Percentiles rank a stretch among this genome's conserved stretches.
These are phyloP conservation scores for Malachius bipustulatus DNA, from an alignment of 2,888 invertebrate genomes.

Conservation along the genomic window DNA sequence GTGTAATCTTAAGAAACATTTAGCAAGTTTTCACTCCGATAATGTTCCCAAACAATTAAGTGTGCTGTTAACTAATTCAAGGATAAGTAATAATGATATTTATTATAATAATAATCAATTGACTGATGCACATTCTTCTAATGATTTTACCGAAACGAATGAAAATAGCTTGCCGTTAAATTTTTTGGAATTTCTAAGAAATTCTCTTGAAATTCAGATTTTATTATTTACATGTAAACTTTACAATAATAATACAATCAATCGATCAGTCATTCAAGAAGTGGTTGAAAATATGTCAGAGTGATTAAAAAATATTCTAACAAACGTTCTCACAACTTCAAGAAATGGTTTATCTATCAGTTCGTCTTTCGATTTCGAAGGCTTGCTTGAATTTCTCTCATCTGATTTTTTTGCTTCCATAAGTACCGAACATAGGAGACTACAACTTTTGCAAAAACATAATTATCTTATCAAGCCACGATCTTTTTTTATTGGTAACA, in stretches of 20 bases:
- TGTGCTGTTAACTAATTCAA: too few species aligned
- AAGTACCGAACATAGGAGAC: too few species aligned
- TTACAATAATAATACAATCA: conserved; percentile 10
- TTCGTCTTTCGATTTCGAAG: too few species aligned
- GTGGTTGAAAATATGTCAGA: conserved; percentile 12
- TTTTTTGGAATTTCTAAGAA: too few species aligned
- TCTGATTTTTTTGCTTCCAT: conserved; percentile 1
- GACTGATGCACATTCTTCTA: too few species aligned
- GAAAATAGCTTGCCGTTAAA: too few species aligned
- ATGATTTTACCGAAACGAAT: too few species aligned
- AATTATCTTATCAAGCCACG: conserved; percentile 8
- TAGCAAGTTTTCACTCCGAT: conserved; percentile 7
- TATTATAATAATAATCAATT: too few species aligned
- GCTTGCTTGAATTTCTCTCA: background rate
- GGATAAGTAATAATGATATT: too few species aligned
- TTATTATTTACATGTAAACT: conserved; percentile 11
- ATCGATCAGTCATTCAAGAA: conserved; percentile 12
- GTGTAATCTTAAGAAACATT: conserved; percentile 12
- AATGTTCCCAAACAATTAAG: too few species aligned
- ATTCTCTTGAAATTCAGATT: conserved; percentile 7
- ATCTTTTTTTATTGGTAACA: conserved; percentile 8
- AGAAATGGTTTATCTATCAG: too few species aligned
- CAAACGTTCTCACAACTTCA: background rate
- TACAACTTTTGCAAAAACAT: conserved; percentile 8
- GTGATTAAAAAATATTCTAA: conserved; percentile 6